Evolutionary conservation across 2,797 vertebrate genomes (phyloP).

Genomic region (Trichosurus vulpecula): DNA sequence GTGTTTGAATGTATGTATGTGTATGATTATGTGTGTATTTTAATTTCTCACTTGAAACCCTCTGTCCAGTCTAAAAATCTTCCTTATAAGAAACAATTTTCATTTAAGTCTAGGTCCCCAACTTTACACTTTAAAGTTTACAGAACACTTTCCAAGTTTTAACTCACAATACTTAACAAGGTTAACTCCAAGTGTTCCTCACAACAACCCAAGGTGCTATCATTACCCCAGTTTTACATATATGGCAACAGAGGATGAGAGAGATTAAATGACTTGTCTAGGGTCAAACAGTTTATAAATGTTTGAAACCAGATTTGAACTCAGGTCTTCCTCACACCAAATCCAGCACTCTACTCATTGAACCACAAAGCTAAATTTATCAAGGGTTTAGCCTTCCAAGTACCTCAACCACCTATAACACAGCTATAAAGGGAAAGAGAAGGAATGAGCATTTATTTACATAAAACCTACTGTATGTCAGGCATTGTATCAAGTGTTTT

Average conservation of each 20-base stretch:
- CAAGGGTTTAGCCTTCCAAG: not conserved
- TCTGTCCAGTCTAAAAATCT: conserved; percentile 23
- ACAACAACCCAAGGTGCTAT: not conserved
- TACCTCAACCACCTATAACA: not conserved
- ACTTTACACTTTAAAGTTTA: not conserved
- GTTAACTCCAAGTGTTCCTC: too few species aligned
- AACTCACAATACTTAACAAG: too few species aligned
- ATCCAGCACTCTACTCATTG: not conserved
- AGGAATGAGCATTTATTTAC: not conserved
- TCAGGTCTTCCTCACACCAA: not conserved
- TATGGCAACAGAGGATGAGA: not conserved
- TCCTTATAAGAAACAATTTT: not conserved
- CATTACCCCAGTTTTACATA: not conserved
- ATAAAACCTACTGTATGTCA: not conserved
- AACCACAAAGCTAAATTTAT: not conserved
- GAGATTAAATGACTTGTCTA: not conserved
- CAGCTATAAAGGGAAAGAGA: not conserved
- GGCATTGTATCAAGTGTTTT: not conserved
- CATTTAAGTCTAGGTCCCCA: not conserved
- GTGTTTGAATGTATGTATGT: not conserved
- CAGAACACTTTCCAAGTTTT: not conserved
- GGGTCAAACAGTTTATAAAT: not conserved
- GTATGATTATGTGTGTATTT: too few species aligned
- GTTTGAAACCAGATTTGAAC: not conserved
- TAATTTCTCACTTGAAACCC: conserved; percentile 10